A percentile compares a stretch with the other conserved stretches of the same genome.
phyloP scores from a whole-genome alignment of 1,140 invertebrate species.

The Sinonovacula constricta region DNA sequence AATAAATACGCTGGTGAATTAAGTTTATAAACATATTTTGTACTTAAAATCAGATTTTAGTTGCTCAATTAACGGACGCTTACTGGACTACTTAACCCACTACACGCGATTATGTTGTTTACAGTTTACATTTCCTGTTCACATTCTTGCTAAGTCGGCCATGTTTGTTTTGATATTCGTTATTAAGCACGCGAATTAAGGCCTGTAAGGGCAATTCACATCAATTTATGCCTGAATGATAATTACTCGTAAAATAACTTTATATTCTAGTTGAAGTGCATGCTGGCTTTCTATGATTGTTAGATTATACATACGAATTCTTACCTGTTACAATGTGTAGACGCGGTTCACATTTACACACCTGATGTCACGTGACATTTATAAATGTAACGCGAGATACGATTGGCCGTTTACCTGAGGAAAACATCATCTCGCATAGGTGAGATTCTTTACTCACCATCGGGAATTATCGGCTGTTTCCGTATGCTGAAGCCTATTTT shows the following conservation, averaged over 20 bases:
- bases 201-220: not conserved
- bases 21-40: not conserved
- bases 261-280: not conserved
- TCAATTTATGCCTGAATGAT: not conserved
- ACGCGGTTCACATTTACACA: constrained; percentile 40
- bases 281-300: not conserved
- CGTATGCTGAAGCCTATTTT: too few relatives aligned
- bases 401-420: constrained; percentile 19
- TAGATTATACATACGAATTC: not conserved
- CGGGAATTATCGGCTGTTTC: not conserved
- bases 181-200: not conserved
- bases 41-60: not conserved
- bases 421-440: constrained; percentile 11
- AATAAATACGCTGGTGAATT: not conserved
- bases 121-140: constrained; percentile 37
- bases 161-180: constrained; percentile 3
- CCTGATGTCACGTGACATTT: constrained; percentile 47
- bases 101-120: not conserved
- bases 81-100: not conserved
- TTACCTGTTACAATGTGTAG: not conserved
- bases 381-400: constrained; percentile 6
- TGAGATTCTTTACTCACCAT: constrained; percentile 26
- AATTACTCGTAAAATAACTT: not conserved
- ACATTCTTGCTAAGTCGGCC: constrained; percentile 20
- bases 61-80: too few relatives aligned